Evolutionary conservation across 2,797 vertebrate species (phyloP).

Genomic region (Aphelocoma californica): DNA sequence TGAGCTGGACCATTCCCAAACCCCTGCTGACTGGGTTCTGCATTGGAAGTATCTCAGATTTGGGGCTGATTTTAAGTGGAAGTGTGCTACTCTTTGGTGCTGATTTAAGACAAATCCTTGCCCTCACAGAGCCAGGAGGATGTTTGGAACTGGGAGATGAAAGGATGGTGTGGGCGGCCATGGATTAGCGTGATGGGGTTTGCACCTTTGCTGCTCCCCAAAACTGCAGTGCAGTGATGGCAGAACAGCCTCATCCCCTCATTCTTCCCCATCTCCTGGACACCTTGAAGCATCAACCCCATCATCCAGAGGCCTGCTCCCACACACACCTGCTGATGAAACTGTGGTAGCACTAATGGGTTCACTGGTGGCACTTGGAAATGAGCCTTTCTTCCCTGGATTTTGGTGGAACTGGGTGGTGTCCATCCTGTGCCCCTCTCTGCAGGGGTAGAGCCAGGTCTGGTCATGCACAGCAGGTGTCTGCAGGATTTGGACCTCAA

Average conservation of each 20-base stretch:
- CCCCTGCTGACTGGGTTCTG: neutral
- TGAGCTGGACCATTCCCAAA: neutral
- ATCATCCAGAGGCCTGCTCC: neutral
- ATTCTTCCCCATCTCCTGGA: neutral
- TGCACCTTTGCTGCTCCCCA: neutral
- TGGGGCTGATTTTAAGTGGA: neutral
- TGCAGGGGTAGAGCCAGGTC: neutral
- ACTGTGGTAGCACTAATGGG: fast-evolving
- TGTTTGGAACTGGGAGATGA: neutral
- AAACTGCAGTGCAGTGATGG: fast-evolving
- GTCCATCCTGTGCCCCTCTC: neutral
- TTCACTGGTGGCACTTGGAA: neutral
- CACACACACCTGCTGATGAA: neutral
- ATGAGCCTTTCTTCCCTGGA: neutral
- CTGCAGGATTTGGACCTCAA: neutral
- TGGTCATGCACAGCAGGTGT: fast-evolving
- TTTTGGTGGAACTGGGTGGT: neutral
- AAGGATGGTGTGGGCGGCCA: neutral
- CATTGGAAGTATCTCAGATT: fast-evolving
- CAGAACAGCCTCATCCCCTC: neutral
- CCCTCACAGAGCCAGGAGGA: neutral
- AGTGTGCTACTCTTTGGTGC: fast-evolving
- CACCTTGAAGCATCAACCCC: neutral
- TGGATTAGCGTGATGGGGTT: neutral
- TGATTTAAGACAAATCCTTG: neutral